Percentiles rank a stretch among this genome's conserved stretches.
These are phyloP conservation scores for Chymomyza procnemis DNA, from an alignment of 2,888 invertebrate genomes.

Conservation along the genomic window DNA sequence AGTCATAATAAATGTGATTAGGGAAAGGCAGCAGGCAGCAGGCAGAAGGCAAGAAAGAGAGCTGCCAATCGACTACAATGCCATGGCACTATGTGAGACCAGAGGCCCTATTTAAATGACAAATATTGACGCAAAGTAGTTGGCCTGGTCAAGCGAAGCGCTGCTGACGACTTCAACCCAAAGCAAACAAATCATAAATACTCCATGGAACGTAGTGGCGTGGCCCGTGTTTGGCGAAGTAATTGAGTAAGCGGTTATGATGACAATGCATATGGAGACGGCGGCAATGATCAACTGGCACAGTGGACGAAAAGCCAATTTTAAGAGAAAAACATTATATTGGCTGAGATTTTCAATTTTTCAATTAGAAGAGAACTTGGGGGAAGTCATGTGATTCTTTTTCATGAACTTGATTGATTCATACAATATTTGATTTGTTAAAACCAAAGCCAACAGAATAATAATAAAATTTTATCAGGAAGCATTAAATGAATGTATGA, in stretches of 20 bases:
- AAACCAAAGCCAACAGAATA: too few relatives aligned
- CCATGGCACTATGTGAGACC: slow-evolving; percentile 24
- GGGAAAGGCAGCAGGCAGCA: neutral
- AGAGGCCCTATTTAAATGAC: slow-evolving; percentile 52
- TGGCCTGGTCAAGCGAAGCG: slow-evolving; percentile 37
- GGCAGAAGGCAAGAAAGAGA: too few relatives aligned
- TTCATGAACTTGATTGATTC: too few relatives aligned
- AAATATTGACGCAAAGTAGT: slow-evolving; percentile 66
- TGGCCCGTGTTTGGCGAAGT: slow-evolving; percentile 67
- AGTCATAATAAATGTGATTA: slow-evolving; percentile 66
- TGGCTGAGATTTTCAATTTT: too few relatives aligned
- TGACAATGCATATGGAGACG: slow-evolving; percentile 15
- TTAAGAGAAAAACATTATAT: neutral
- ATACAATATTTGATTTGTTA: too few relatives aligned
- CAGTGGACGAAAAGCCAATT: neutral
- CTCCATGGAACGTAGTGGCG: slow-evolving; percentile 29
- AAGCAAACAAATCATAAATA: slow-evolving; percentile 73
- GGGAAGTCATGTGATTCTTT: too few relatives aligned
- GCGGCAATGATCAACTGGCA: slow-evolving; percentile 3
- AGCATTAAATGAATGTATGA: too few relatives aligned
- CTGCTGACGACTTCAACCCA: slow-evolving; percentile 34
- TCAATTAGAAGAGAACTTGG: too few relatives aligned
- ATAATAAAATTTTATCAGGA: too few relatives aligned
- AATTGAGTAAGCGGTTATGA: slow-evolving; percentile 67
- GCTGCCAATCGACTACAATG: neutral